Conservation (phyloP, 53 echinoderm and acorn worm species). For the Paelopatides confundens region DNA sequence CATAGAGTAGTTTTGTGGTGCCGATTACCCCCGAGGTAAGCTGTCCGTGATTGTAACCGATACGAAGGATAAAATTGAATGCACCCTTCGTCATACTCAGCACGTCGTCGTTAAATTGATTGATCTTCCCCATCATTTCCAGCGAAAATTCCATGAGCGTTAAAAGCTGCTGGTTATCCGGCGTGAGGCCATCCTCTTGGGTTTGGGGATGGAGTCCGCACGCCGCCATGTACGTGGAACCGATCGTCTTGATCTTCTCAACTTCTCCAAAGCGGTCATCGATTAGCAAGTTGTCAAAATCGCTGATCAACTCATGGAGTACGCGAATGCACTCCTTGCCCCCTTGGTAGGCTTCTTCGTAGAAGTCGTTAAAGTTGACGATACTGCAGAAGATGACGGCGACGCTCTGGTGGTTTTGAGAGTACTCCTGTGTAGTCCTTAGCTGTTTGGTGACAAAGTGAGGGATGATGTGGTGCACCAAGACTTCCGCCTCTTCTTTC, state of each 20-base stretch:
- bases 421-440: conserved; percentile 80
- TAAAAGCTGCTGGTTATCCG: conserved; percentile 60
- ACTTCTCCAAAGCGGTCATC: conserved; percentile 71
- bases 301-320: conserved; percentile 95
- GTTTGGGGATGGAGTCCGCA: conserved; percentile 86
- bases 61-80: conserved; percentile 93
- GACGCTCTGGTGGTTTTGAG: conserved; percentile 93
- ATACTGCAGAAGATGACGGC: conserved; percentile 98
- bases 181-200: conserved; percentile 6
- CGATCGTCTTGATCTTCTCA: conserved; percentile 99
- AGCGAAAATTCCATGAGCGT: conserved; percentile 89
- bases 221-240: conserved; percentile 99
- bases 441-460: conserved; percentile 90
- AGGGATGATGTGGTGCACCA: conserved; percentile 95
- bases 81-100: conserved; percentile 94
- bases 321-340: conserved; percentile 96
- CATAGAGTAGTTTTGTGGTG: conserved; percentile 97
- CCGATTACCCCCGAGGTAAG: conserved; percentile 97
- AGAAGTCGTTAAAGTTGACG: conserved; percentile 99
- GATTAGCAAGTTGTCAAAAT: conserved; percentile 92
- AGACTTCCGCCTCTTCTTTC: conserved; percentile 85
- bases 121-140: conserved; percentile 83
- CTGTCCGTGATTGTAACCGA: conserved; percentile 97
- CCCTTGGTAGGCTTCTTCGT: conserved; percentile 88
- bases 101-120: conserved; percentile 86